phyloP scores from a whole-genome alignment of 2,888 invertebrate genomes.

The Synergus gifuensis region DNA sequence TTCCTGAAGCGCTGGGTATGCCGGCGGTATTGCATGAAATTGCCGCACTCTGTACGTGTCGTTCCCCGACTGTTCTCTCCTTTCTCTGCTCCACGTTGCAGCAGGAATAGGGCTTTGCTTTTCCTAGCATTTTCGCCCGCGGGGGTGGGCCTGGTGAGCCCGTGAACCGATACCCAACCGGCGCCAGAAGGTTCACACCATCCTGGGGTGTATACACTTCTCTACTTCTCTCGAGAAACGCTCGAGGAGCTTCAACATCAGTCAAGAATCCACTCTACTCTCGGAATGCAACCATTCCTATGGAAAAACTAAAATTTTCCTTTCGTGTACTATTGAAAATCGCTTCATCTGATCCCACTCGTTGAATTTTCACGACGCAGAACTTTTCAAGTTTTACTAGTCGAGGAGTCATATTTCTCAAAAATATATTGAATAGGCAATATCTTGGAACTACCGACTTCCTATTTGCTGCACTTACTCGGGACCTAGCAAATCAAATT shows the following conservation, averaged over 20 bases:
- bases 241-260: conserved; percentile 55
- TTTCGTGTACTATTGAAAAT: conserved; percentile 40
- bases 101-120: conserved; percentile 46
- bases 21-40: conserved; percentile 76
- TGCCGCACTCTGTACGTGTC: conserved; percentile 76
- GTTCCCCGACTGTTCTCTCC: conserved; percentile 63
- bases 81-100: conserved; percentile 28
- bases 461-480: neutral
- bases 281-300: conserved; percentile 1
- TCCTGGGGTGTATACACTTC: conserved; percentile 49
- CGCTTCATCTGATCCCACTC: neutral
- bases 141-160: neutral
- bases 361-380: neutral
- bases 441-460: neutral
- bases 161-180: neutral
- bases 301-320: conserved; percentile 32
- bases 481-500: neutral
- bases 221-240: conserved; percentile 47
- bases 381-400: neutral
- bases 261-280: conserved; percentile 51
- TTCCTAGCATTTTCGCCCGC: conserved; percentile 31
- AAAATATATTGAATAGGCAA: conserved; percentile 4
- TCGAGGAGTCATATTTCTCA: conserved; percentile 7
- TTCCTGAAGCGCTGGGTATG: conserved; percentile 75
- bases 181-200: conserved; percentile 53